Evolutionary conservation across 2,113 vertebrate genomes (phyloP), one percentile per base, ranked within the genome.

Genomic region (Gambusia holbrooki): DNA sequence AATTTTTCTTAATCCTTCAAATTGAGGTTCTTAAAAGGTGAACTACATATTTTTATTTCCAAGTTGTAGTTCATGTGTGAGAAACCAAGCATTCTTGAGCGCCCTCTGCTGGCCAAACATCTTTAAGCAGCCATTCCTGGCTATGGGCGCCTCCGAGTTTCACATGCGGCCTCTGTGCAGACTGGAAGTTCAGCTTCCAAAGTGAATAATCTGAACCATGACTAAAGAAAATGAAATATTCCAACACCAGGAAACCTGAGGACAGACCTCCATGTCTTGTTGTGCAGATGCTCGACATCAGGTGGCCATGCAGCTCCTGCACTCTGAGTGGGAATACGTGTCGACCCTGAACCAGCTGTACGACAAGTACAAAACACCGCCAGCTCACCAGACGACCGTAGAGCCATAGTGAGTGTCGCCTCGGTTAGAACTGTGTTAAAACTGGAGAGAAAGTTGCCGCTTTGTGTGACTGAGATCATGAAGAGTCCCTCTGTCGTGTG

Each of bases 271-370:
- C 22, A 27, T 54, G 63, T 65, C 37, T 51, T 22, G 25, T 62
- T 79, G 63, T 35, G 28, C 80, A 95, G 94, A 93, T 54, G 92
- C 89, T 7, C 89, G 92, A 27, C 92, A 94, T 62, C 91, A 90
- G 67, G 92, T 93, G 62, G 89, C 90, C 2, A 84, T 93, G 90
- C 91, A 93, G 35, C 92, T 95, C 15, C 84, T 95, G 35, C 91
- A 93, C 29, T 94, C 94, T 0, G 94, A 95, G 84, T 93, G 92
- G 91, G 92, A 94, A 30, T 95, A 94, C 14, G 92, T 94, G 27
- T 92, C 92, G 0, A 89, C 85, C 10, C 79, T 95, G 40, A 92
- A 90, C 73, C 92, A 93, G 83, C 90, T 95, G 0, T 86, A 84
- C 0, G 92, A 93, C 17, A 90, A 88, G 73, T 94, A 94, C 82